phyloP scores from a whole-genome alignment of 30 jellyfish, hydroid and myxozoan species.

The Nemopilema nomurai region DNA sequence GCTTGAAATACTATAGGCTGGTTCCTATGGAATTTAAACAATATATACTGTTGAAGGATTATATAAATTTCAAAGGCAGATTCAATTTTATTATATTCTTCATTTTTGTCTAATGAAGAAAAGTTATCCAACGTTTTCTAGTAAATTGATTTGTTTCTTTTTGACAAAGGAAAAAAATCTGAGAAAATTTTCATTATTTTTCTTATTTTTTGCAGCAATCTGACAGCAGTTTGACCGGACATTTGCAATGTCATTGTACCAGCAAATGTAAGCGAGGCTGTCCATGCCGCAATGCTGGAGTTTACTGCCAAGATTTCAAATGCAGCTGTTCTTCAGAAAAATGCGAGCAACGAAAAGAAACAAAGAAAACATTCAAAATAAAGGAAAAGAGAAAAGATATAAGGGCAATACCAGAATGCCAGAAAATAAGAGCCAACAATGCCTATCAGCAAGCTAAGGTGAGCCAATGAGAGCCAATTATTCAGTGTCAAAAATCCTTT shows the following conservation, averaged over 20 bases:
- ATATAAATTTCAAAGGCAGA: not conserved
- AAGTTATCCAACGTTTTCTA: not conserved
- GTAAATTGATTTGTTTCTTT: not conserved
- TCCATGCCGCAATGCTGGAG: conserved; percentile 25
- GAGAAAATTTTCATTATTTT: conserved; percentile 4
- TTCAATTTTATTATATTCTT: not conserved
- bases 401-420: conserved; percentile 19
- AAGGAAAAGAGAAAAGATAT: not conserved
- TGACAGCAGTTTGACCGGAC: conserved; percentile 9
- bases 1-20: not conserved
- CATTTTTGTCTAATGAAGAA: not conserved
- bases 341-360: conserved; percentile 11
- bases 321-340: conserved; percentile 5
- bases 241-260: conserved; percentile 7
- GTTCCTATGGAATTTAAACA: not conserved
- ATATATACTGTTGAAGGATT: not conserved
- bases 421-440: conserved; percentile 11
- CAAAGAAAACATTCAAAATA: not conserved
- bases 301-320: conserved; percentile 13
- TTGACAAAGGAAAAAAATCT: not conserved
- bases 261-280: conserved; percentile 17
- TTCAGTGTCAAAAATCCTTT: not conserved
- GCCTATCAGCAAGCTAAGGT: conserved; percentile 16
- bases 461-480: not conserved
- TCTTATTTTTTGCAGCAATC: conserved; percentile 2